Percentiles rank a stretch among this genome's conserved stretches.
These are phyloP conservation scores for Phalacrocorax carbo DNA, from an alignment of 2,113 vertebrate genomes.

Conservation along the genomic window DNA sequence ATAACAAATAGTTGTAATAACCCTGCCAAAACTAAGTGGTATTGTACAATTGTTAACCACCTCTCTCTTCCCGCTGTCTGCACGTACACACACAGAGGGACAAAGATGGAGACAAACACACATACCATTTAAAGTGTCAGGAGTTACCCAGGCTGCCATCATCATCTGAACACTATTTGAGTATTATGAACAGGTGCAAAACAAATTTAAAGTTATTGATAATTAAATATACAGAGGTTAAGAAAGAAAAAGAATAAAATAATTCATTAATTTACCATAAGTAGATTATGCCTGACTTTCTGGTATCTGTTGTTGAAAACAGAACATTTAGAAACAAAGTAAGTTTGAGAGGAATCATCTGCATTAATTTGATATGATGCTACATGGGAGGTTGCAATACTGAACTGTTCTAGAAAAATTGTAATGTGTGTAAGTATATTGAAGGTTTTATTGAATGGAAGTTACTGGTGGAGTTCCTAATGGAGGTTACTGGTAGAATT, in stretches of 20 bases:
- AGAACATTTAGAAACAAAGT: not conserved
- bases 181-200: not conserved
- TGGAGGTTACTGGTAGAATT: not conserved
- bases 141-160: not conserved
- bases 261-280: not conserved
- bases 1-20: not conserved
- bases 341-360: not conserved
- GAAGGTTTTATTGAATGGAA: not conserved
- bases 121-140: not conserved
- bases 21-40: not conserved
- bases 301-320: not conserved
- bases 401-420: not conserved
- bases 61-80: not conserved
- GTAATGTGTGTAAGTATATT: not conserved
- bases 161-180: not conserved
- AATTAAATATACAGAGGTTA: not conserved
- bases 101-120: not conserved
- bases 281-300: not conserved
- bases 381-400: not conserved
- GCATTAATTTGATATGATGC: not conserved
- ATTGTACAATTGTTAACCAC: not conserved
- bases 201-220: not conserved
- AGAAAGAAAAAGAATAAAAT: not conserved
- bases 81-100: too few species aligned
- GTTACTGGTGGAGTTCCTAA: not conserved